Percentiles rank a stretch among this genome's conserved stretches.
Conservation (phyloP, 2,888 invertebrate species). For the Diarsia rubi region DNA sequence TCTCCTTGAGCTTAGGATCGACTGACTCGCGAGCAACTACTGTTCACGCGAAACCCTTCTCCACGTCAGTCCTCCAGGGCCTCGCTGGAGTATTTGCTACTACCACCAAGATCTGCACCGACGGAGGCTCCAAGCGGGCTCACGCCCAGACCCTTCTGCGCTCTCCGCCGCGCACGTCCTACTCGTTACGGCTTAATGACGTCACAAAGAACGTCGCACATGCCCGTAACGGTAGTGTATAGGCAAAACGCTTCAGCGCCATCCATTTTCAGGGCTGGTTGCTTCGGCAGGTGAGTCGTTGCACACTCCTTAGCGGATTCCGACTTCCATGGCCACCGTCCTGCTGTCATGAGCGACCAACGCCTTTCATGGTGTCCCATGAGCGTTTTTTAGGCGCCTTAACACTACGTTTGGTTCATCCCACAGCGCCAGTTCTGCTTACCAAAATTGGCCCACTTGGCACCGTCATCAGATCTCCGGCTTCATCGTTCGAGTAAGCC, state of each 20-base stretch:
- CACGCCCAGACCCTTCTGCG: no score
- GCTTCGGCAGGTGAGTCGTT: conserved; percentile 91
- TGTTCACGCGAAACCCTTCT: no score
- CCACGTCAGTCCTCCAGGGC: no score
- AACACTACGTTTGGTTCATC: conserved; percentile 94
- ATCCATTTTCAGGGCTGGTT: conserved; percentile 48
- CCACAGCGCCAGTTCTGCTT: conserved; percentile 95
- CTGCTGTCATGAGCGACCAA: conserved; percentile 73
- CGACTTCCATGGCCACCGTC: conserved; percentile 59
- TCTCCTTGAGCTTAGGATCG: conserved; percentile 91
- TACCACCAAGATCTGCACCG: no score
- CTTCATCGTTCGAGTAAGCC: conserved; percentile 91
- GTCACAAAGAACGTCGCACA: conserved; percentile 67
- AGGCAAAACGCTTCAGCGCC: conserved; percentile 82
- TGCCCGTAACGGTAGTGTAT: conserved; percentile 85
- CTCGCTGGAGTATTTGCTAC: no score
- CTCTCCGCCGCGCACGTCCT: no score
- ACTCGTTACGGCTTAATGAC: conserved; percentile 91
- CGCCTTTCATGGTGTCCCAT: conserved; percentile 88
- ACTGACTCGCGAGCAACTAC: no score
- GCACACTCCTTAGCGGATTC: conserved; percentile 75
- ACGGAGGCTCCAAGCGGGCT: no score
- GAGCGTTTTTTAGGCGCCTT: conserved; percentile 92
- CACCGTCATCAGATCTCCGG: conserved; percentile 90
- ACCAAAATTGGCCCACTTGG: conserved; percentile 94